Percentiles rank a stretch among this genome's conserved stretches.
These are phyloP conservation scores for Brachyistius frenatus DNA, from an alignment of 2,113 vertebrate species.

Conservation along the genomic window DNA sequence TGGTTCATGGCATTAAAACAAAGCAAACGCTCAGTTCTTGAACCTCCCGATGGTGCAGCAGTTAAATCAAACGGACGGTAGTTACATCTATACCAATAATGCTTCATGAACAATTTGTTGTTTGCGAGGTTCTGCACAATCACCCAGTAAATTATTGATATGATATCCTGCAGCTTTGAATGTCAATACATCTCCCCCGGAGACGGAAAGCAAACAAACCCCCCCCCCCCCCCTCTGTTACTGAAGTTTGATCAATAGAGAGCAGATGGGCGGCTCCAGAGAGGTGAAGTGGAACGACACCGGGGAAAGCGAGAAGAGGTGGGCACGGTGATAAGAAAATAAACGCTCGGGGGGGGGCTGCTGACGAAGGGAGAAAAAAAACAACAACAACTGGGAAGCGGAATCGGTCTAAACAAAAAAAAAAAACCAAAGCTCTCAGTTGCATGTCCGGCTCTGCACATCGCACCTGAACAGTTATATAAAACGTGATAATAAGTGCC, in stretches of 20 bases:
- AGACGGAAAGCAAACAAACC: conserved; percentile 32
- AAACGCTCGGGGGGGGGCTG: background rate
- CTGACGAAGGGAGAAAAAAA: conserved; percentile 2
- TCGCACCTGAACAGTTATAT: conserved; percentile 11
- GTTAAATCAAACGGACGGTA: conserved; percentile 1
- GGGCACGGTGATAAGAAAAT: background rate
- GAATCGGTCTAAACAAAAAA: background rate
- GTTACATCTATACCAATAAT: background rate
- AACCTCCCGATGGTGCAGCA: background rate
- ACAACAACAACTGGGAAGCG: background rate
- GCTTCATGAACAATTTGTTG: conserved; percentile 10
- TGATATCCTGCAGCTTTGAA: conserved; percentile 59
- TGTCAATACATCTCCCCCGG: conserved; percentile 69
- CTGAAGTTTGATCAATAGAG: conserved; percentile 50
- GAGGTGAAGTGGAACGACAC: conserved; percentile 6
- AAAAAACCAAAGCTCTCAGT: conserved; percentile 4
- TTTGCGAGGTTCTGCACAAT: conserved; percentile 27
- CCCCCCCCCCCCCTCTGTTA: background rate
- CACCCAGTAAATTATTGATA: conserved; percentile 79
- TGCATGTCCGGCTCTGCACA: background rate
- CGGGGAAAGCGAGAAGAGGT: background rate
- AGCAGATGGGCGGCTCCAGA: conserved; percentile 11
- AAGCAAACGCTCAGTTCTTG: background rate
- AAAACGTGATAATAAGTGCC: conserved; percentile 16
- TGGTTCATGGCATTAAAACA: conserved; percentile 1